phyloP scores from a whole-genome alignment of 1,140 invertebrate genomes.

The Drosophila busckii region DNA sequence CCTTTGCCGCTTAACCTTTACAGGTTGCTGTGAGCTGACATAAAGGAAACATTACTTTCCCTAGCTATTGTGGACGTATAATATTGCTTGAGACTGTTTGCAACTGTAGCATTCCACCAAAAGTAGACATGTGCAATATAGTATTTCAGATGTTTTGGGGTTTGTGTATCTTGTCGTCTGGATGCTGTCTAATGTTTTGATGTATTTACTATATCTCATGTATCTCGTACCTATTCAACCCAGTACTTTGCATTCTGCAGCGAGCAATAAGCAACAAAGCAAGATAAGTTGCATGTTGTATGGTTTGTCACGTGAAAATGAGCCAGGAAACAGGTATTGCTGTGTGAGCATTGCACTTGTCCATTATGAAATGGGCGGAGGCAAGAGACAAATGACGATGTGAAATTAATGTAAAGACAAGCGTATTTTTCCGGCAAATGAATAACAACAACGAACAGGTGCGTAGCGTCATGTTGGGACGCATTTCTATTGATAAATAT shows the following conservation, averaged over 20 bases:
- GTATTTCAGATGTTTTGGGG: constrained; percentile 15
- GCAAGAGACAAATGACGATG: no score
- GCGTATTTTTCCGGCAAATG: no score
- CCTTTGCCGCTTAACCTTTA: constrained; percentile 77
- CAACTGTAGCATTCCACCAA: constrained; percentile 39
- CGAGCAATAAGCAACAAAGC: constrained; percentile 19
- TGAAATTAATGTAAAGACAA: no score
- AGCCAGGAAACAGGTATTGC: no score
- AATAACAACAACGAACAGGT: no score
- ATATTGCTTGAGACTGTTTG: constrained; percentile 48
- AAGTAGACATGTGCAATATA: constrained; percentile 35
- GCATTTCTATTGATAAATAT: no score
- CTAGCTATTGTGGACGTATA: constrained; percentile 13
- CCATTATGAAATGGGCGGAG: no score
- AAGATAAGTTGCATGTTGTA: no score
- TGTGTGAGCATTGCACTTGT: no score
- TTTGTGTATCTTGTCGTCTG: constrained; percentile 52
- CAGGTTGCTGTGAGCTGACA: constrained; percentile 66
- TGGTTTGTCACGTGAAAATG: no score
- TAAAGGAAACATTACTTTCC: constrained; percentile 69
- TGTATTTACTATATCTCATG: constrained; percentile 64
- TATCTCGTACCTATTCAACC: constrained; percentile 37
- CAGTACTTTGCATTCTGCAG: constrained; percentile 55
- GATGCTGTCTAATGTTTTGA: constrained; percentile 65
- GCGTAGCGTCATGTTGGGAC: no score